Conservation (phyloP, 2,113 vertebrate genomes). For the Ascaphus truei region DNA sequence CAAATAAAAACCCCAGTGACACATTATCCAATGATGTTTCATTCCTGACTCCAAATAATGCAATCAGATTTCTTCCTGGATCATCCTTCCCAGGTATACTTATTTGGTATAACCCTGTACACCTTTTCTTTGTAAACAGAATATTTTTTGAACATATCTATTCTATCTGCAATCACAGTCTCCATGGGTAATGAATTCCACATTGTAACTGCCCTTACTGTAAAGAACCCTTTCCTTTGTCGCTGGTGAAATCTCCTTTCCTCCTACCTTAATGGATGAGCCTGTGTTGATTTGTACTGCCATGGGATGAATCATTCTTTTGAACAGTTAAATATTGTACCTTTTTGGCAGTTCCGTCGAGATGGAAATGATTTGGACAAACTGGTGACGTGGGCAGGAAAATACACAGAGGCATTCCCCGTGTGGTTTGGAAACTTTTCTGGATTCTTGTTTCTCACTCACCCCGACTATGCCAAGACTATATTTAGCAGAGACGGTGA, state of each 20-base stretch:
- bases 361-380: slow-evolving; percentile 57
- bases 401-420: slow-evolving; percentile 59
- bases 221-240: not conserved
- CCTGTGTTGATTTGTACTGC: not conserved
- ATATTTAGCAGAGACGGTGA: slow-evolving; percentile 71
- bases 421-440: slow-evolving; percentile 67
- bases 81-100: no score
- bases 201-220: not conserved
- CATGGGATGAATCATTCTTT: not conserved
- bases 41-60: no score
- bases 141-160: no score
- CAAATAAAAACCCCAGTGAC: no score
- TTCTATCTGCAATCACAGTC: not conserved
- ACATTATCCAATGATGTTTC: no score
- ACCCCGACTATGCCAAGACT: slow-evolving; percentile 72
- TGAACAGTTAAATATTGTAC: not conserved
- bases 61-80: no score
- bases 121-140: no score
- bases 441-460: slow-evolving; percentile 49
- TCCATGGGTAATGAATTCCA: not conserved
- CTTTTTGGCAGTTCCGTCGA: slow-evolving; percentile 50
- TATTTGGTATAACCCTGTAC: no score
- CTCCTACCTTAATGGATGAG: no score
- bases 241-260: no score
- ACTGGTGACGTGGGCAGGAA: slow-evolving; percentile 41